Conservation (phyloP, 2,113 vertebrate species). For the Melanocharis versteri region DNA sequence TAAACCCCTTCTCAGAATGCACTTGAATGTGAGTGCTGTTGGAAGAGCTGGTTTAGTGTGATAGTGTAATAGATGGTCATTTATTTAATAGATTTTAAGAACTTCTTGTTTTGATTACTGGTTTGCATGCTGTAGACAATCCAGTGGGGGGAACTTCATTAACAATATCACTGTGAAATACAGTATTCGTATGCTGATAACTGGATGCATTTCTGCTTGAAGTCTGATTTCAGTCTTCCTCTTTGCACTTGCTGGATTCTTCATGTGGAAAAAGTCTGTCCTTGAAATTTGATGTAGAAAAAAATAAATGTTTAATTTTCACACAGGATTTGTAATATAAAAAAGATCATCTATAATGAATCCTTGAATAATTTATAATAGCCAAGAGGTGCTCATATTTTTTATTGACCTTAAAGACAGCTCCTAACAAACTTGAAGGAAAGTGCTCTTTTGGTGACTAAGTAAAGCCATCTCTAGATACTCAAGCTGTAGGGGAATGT, state of each 20-base stretch:
- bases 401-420: not conserved
- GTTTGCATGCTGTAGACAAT: not conserved
- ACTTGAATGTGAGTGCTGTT: not conserved
- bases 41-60: not conserved
- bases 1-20: not conserved
- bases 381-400: not conserved
- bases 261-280: not conserved
- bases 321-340: not conserved
- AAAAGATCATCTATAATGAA: not conserved
- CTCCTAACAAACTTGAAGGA: not conserved
- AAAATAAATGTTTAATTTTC: not conserved
- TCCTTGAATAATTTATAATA: not conserved
- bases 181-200: not conserved
- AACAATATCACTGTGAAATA: not conserved
- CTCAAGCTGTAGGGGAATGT: not conserved
- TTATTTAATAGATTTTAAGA: not conserved
- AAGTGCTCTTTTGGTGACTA: not conserved
- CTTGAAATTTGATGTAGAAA: not conserved
- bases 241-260: not conserved
- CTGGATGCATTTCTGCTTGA: constrained; percentile 22
- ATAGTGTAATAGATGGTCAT: not conserved
- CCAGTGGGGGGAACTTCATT: not conserved
- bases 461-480: not conserved
- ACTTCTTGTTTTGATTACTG: not conserved
- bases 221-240: not conserved